Base-by-base conservation (phyloP, 2,888 invertebrate genomes). In the Magallana nippona region DNA sequence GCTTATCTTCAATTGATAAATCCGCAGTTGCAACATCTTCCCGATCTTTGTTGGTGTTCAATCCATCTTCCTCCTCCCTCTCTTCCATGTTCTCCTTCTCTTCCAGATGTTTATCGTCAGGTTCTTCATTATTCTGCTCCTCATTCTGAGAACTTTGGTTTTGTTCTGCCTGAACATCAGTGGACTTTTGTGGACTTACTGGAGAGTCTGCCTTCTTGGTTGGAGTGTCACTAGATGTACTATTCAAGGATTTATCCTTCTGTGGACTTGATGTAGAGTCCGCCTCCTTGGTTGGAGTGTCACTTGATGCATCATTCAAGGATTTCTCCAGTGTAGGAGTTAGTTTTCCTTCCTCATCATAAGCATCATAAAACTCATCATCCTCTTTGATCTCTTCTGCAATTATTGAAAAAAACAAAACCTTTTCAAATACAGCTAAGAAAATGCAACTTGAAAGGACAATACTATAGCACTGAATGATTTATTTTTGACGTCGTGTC, bases 281-380 rank as follows among this genome's bases (percentile, higher is more conserved):
- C 13, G 22, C 13, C 27, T 63, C 17, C 55, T 27, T n/a, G 15
- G 32, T 44, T 63, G 19, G 63, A 44, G 44, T 13, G 8, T 11
- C n/a, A 10, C 19, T 17, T 0, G 15, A 55, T 55, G 44, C 55
- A 55, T 55, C 62, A 19, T 19, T 19, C 15, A 58, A 78, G 0
- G 13, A 17, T 78, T 56, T 58, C 79, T 79, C 55, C 10, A 44
- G 32, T 11, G 58, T 58, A 27, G 58, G 58, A 56, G 71, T 58
- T 11, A 5, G 22, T 62, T 63, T 58, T 83, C 79, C 44, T 1
- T 78, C 79, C 15, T 83, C 78, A 27, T 85, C 79, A 10, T 82
- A 85, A 57, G 83, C 80, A 82, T 82, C 83, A 57, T 81, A 79
- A 44, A 78, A 81, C 77, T 85, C 79, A 58, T 85, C 86, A 58